Base-by-base conservation (phyloP, 2,888 invertebrate species). In the Holacanthella duospinosa region DNA sequence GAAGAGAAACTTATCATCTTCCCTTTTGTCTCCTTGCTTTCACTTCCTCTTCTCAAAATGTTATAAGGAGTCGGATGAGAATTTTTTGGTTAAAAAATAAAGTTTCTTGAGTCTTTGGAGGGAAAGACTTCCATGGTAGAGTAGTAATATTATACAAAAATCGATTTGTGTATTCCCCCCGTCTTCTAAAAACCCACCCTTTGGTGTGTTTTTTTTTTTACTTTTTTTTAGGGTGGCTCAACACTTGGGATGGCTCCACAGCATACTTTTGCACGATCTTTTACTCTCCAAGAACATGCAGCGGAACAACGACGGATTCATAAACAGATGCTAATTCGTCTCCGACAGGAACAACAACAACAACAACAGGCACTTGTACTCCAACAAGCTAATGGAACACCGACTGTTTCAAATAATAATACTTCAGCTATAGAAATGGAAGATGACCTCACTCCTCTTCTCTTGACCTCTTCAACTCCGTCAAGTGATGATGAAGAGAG, bases 281-380 rank as follows among this genome's bases (percentile, higher is more conserved):
- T 94, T 77, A 86, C 91, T 16, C 79, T 96, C 72, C 79, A 85
- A 2, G 93, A 94, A 77, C 93, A 95, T 78, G 89, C 92, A 2
- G 81, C 88, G 59, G 93, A 94, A 77, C 89, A 94, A 77, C 83
- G 91, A 66, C 82, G 91, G 69, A 82, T 90, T 62, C 94, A 94
- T 79, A 84, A 89, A 61, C 87, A 89, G 75, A 83, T 89, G 71
- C 79, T 89, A 69, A 83, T 86, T 71, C 85, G 87, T 71, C 75
- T 89, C 62, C 83, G 86, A 74, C 85, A 83, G 67, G 87, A 88
- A 76, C 80, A 86, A 36, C 82, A 84, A 71, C 81, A 82, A 48
- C 69, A 66, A 21, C 61, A 60, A 64, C 64, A 63, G 28, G 9
- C 43, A 29, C 64, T 55, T 19, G 25, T 21, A 16, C 60, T 48